Evolutionary conservation across 2,113 vertebrate species (phyloP), one percentile per base, ranked within the genome.

Genomic region (Cyphomyrus discorhynchus): DNA sequence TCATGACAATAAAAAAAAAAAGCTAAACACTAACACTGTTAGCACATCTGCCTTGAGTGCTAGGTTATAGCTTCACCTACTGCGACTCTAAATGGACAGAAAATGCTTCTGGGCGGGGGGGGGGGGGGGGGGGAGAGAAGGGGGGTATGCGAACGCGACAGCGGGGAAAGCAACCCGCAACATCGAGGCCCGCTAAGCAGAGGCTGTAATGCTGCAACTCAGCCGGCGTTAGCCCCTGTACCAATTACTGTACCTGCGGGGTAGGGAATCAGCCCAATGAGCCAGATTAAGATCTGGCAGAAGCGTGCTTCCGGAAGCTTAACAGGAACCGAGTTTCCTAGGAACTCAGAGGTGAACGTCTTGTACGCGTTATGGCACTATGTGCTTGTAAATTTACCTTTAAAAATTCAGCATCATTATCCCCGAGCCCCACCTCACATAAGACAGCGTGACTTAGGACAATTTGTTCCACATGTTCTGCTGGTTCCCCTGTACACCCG

Each of bases 391-490:
- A 70, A 70, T 70, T 70, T 77, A 84, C 74, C 80, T 62, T 87
- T 31, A 56, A 50, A 87, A 87, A 77, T 24, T 58, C 53, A 10
- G 82, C 39, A 89, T 42, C 82, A 21, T 87, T 66, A 47, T 66
- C 45, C 84, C 45, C 8, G 46, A 27, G 46, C 31, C 45, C 84
- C 11, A 24, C 89, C 83, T 52, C 58, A 90, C 47, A 86, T 39
- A 49, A 87, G 85, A 86, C 46, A 11, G 46, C 13, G 10, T 3
- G 17, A 50, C 56, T 85, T 85, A 66, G 21, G 46, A 77, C 84
- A 62, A 77, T 89, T 84, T 84, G 89, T 89, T 84, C 89, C 77
- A 84, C 80, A 89, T 85, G 80, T 53, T 84, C n/a, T 52, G 53
- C 35, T 19, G 77, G 50, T 89, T 84, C 80, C 89, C 49, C 56